Evolutionary conservation across 2,797 vertebrate genomes (phyloP).

Genomic region (Sitta carolinensis): DNA sequence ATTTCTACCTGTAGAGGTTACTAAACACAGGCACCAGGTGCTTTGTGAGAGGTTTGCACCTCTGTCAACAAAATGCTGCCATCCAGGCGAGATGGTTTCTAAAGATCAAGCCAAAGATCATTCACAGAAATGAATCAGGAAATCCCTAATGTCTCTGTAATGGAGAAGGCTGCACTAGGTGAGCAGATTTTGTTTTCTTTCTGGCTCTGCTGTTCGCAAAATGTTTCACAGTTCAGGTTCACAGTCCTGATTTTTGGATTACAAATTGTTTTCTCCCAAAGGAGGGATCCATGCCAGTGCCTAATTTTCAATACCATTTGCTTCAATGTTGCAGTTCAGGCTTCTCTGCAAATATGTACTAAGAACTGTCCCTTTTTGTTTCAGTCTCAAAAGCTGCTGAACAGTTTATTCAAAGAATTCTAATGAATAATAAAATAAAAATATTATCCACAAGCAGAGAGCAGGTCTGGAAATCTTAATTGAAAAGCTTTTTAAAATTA

Average conservation of each 20-base stretch:
- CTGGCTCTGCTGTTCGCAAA: neutral
- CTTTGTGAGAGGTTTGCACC: neutral
- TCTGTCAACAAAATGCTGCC: neutral
- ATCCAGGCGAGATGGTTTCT: neutral
- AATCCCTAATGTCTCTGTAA: neutral
- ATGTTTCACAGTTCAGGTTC: neutral
- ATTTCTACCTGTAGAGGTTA: neutral
- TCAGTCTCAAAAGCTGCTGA: neutral
- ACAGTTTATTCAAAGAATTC: neutral
- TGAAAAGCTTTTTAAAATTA: neutral
- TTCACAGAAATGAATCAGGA: neutral
- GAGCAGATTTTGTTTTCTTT: neutral
- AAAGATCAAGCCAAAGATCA: neutral
- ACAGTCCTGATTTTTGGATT: neutral
- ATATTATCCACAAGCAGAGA: neutral
- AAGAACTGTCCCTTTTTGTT: neutral
- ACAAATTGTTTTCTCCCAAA: neutral
- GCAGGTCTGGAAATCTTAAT: neutral
- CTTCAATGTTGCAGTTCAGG: neutral
- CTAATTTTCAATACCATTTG: constrained; percentile 1
- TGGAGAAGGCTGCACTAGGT: neutral
- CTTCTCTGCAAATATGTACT: neutral
- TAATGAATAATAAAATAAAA: constrained; percentile 18
- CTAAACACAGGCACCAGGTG: neutral
- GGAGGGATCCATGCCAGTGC: neutral